Conservation (phyloP, 2,888 invertebrate genomes). For the Lottia scabra region DNA sequence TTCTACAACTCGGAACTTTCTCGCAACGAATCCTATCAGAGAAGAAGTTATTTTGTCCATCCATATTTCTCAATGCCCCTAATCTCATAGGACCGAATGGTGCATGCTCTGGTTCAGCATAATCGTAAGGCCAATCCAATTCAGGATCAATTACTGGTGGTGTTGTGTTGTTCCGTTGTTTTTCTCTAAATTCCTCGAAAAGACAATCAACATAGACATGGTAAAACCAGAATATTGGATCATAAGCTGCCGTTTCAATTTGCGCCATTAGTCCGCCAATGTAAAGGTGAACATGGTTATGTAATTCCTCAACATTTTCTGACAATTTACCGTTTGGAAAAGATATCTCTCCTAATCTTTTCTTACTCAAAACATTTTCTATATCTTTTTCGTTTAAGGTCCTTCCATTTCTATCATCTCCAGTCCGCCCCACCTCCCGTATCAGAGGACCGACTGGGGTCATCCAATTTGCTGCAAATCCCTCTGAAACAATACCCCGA, state of each 20-base stretch:
- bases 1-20: conserved; percentile 33
- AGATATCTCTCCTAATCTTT: conserved; percentile 32
- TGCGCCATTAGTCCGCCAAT: conserved; percentile 40
- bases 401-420: conserved; percentile 21
- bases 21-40: conserved; percentile 26
- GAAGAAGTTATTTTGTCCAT: conserved; percentile 48
- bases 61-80: conserved; percentile 48
- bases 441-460: conserved; percentile 31
- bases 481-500: conserved; percentile 42
- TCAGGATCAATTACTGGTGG: not conserved
- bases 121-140: conserved; percentile 26
- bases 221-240: conserved; percentile 42
- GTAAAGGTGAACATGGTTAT: conserved; percentile 53
- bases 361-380: conserved; percentile 29
- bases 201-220: conserved; percentile 38
- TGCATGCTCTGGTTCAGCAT: conserved; percentile 27
- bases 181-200: conserved; percentile 35
- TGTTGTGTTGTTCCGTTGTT: conserved; percentile 23
- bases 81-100: conserved; percentile 45
- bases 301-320: conserved; percentile 46
- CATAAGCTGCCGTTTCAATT: conserved; percentile 38
- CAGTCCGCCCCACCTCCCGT: conserved; percentile 25
- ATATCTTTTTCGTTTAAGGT: conserved; percentile 42
- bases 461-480: conserved; percentile 43
- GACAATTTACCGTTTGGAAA: conserved; percentile 40